Percentiles rank a stretch among this genome's conserved stretches.
These are phyloP conservation scores for Philereme vetulata DNA, from an alignment of 2,888 invertebrate genomes.

Conservation along the genomic window DNA sequence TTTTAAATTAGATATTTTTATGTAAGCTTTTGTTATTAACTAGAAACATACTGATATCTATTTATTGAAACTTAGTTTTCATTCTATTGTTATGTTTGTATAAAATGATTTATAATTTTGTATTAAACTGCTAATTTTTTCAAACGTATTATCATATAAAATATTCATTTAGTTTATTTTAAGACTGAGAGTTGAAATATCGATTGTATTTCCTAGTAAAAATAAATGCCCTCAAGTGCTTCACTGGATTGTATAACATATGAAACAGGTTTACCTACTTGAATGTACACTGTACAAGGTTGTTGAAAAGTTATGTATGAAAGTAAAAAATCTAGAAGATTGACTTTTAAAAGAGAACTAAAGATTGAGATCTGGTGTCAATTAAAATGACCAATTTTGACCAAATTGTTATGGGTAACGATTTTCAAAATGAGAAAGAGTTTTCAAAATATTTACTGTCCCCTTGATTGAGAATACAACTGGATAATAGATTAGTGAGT, in stretches of 20 bases:
- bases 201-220: conserved; percentile 43
- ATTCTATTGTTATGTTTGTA: conserved; percentile 21
- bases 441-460: conserved; percentile 3
- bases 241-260: not conserved
- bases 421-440: conserved; percentile 2
- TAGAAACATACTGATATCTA: conserved; percentile 12
- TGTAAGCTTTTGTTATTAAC: conserved; percentile 2
- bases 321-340: conserved; percentile 14
- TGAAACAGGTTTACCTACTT: not conserved
- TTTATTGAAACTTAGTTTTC: conserved; percentile 16
- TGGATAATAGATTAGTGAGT: too few relatives aligned
- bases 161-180: conserved; percentile 60
- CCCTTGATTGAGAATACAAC: too few relatives aligned
- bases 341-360: conserved; percentile 14
- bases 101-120: conserved; percentile 10
- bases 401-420: conserved; percentile 44
- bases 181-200: conserved; percentile 72
- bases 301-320: not conserved
- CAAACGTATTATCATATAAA: conserved; percentile 29
- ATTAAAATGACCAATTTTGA: conserved; percentile 67
- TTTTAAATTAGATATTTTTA: not conserved
- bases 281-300: not conserved
- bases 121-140: conserved; percentile 24
- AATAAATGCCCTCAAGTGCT: not conserved
- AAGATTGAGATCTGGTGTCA: conserved; percentile 45